A percentile compares a stretch with the other conserved stretches of the same genome.
These are phyloP conservation scores for Salmo trutta DNA, from an alignment of 2,797 vertebrate genomes.

Conservation along the genomic window DNA sequence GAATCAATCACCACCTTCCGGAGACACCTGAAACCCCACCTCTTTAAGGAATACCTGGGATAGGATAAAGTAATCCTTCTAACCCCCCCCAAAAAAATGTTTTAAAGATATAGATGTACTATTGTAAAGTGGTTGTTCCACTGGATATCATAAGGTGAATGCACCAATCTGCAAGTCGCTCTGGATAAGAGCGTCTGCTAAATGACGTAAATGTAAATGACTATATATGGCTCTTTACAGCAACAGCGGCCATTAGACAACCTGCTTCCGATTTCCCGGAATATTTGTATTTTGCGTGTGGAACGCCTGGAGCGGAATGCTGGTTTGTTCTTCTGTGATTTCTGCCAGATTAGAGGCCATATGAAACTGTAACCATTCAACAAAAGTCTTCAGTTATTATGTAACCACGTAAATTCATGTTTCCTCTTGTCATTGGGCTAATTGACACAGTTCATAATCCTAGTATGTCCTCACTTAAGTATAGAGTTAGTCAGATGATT, in stretches of 20 bases:
- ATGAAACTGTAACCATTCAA: background rate
- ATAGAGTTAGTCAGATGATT: background rate
- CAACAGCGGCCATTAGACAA: background rate
- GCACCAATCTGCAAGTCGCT: too few species aligned
- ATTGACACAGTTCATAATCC: background rate
- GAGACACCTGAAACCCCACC: too few species aligned
- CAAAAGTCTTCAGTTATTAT: background rate
- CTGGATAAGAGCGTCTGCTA: too few species aligned
- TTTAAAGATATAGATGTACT: too few species aligned
- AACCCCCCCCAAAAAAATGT: too few species aligned
- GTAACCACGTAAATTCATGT: background rate
- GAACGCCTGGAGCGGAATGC: background rate
- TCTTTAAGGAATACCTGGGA: too few species aligned
- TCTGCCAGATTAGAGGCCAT: background rate
- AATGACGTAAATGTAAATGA: too few species aligned
- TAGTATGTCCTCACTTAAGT: background rate
- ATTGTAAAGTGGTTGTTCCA: too few species aligned
- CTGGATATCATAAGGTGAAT: too few species aligned
- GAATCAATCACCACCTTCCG: too few species aligned
- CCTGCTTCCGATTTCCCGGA: background rate
- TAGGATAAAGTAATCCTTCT: too few species aligned
- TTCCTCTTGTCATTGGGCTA: background rate
- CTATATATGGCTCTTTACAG: background rate
- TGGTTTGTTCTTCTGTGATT: background rate
- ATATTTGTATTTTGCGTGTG: background rate